Evolutionary conservation across 2,888 invertebrate genomes (phyloP), one percentile per base, ranked within the genome.

Genomic region (Ophion obscuratus): DNA sequence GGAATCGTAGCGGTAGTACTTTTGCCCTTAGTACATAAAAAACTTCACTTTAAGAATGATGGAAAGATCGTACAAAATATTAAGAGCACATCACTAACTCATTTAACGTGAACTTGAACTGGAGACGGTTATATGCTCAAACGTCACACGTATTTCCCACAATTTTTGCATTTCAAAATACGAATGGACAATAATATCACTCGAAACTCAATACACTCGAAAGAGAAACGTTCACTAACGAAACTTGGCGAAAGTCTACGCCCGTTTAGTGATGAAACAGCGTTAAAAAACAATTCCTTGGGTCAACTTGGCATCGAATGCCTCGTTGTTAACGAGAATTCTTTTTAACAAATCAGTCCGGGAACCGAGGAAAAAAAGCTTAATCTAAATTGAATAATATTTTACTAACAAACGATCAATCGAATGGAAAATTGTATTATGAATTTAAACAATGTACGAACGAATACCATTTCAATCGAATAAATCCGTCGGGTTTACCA

Each of bases 281-380:
- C 64, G 31, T 27, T 27, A 53, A 40, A 68, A 24, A 53, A 47
- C 10, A 67, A 67, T 40, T 20, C 20, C 57, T 31, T 1, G 14
- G 57, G 10, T 57, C 71, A 31, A 31, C n/a, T 57, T 57, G 27
- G 71, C 57, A 53, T 27, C 24, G 71, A 71, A 57, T 14, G 27
- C 27, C 6, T 5, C 57, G 24, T 14, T 71, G 17, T 5, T 9
- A 27, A 57, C 7, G 62, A 70, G 27, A 17, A 14, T 70, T 17
- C 27, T 24, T 61, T 40, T 67, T 40, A 40, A 40, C 40, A 40
- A 40, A 40, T 40, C 57, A 57, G 17, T 40, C 67, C 9, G 47
- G 10, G 47, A 71, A 57, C 53, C 31, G 57, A 71, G 14, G 53
- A 4, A 5, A 53, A 71, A 44, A 44, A 10, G 24, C 47, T 11